These are phyloP conservation scores for Xylocampa areola DNA, from an alignment of 2,888 invertebrate genomes.

Conservation along the genomic window DNA sequence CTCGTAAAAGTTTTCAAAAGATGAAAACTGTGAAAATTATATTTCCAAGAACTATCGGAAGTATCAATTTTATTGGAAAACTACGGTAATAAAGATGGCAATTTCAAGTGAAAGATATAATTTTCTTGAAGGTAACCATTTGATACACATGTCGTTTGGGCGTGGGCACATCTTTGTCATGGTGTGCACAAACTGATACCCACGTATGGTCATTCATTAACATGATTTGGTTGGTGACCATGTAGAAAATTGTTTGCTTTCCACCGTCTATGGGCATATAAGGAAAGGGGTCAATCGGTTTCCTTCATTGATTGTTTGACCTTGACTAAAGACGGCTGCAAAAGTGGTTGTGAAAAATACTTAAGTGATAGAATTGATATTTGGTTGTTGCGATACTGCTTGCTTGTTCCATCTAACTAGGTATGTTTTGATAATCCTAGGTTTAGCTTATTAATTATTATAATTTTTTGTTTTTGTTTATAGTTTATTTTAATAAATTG, in stretches of 20 bases:
- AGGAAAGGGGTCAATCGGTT: constrained; percentile 68
- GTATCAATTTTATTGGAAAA: constrained; percentile 38
- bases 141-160: constrained; percentile 33
- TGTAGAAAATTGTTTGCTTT: constrained; percentile 81
- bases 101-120: constrained; percentile 28
- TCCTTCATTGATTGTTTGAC: constrained; percentile 72
- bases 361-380: constrained; percentile 14
- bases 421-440: too few relatives aligned
- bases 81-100: constrained; percentile 31
- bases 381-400: background rate
- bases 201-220: constrained; percentile 73
- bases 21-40: constrained; percentile 3
- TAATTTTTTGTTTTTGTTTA: too few relatives aligned
- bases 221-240: constrained; percentile 80
- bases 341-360: constrained; percentile 39
- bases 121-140: constrained; percentile 33
- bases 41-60: background rate
- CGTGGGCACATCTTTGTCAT: constrained; percentile 63
- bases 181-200: constrained; percentile 68
- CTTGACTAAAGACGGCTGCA: constrained; percentile 65
- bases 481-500: too few relatives aligned
- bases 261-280: constrained; percentile 73
- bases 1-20: background rate
- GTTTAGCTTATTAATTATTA: too few relatives aligned
- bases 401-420: too few relatives aligned